These are phyloP conservation scores for Emys orbicularis DNA, from an alignment of 2,797 vertebrate species.

Conservation along the genomic window DNA sequence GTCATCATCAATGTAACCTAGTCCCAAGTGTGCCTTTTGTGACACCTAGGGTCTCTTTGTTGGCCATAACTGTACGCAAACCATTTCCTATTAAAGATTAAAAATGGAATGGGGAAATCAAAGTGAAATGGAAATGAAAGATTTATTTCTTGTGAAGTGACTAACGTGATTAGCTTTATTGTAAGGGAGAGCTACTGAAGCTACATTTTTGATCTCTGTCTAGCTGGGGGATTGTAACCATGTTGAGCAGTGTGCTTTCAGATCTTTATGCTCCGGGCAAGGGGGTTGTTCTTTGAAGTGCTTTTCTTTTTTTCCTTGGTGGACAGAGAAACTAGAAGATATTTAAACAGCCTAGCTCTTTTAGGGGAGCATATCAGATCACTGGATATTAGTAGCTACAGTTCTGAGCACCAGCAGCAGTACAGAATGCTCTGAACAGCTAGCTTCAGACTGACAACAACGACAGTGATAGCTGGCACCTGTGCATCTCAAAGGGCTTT, in stretches of 20 bases:
- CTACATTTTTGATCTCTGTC: slow-evolving; percentile 59
- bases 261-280: slow-evolving; percentile 43
- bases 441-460: not conserved
- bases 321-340: not conserved
- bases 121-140: slow-evolving; percentile 50
- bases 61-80: not conserved
- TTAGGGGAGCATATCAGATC: not conserved
- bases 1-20: not conserved
- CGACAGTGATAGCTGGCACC: not conserved
- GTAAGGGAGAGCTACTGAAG: slow-evolving; percentile 7
- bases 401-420: not conserved
- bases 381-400: not conserved
- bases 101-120: slow-evolving; percentile 60
- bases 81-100: not conserved
- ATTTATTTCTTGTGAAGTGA: slow-evolving; percentile 43
- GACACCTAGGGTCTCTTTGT: not conserved
- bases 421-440: not conserved
- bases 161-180: slow-evolving; percentile 53
- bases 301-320: not conserved
- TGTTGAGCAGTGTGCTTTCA: not conserved
- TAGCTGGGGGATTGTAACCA: slow-evolving; percentile 7
- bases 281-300: slow-evolving; percentile 28
- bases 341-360: not conserved
- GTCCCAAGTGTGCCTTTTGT: not conserved
- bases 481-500: not conserved